Evolutionary conservation across 2,888 invertebrate species (phyloP).

Genomic region (Cartodere bifasciata): DNA sequence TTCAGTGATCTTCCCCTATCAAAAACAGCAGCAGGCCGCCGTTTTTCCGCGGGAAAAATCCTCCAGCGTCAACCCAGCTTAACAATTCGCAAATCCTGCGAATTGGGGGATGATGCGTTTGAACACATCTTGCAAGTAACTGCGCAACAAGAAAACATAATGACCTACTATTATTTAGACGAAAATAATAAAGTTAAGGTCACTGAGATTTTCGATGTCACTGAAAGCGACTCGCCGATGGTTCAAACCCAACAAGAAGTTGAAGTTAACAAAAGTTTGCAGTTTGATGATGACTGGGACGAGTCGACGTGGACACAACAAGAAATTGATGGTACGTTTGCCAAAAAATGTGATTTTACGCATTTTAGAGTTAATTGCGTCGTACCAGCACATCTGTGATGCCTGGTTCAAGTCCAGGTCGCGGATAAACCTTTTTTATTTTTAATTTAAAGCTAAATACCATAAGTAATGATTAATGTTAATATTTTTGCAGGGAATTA

Average conservation of each 20-base stretch:
- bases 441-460: no score
- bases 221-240: constrained; percentile 56
- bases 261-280: constrained; percentile 47
- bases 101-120: constrained; percentile 46
- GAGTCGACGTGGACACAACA: constrained; percentile 30
- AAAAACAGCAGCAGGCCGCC: no score
- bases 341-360: no score
- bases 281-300: constrained; percentile 53
- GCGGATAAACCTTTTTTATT: no score
- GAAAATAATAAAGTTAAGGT: constrained; percentile 77
- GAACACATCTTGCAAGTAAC: constrained; percentile 65
- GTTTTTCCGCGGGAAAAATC: constrained; percentile 28
- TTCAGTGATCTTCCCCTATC: no score
- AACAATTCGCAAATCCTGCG: constrained; percentile 27
- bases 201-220: constrained; percentile 82
- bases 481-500: neutral
- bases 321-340: constrained; percentile 7
- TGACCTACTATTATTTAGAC: constrained; percentile 86
- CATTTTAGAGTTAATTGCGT: no score
- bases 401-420: no score
- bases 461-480: no score
- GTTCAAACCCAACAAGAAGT: constrained; percentile 49
- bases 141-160: constrained; percentile 73
- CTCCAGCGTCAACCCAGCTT: constrained; percentile 29
- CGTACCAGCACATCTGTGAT: no score